phyloP scores from a whole-genome alignment of 2,797 vertebrate species.

The Acanthiza pusilla region DNA sequence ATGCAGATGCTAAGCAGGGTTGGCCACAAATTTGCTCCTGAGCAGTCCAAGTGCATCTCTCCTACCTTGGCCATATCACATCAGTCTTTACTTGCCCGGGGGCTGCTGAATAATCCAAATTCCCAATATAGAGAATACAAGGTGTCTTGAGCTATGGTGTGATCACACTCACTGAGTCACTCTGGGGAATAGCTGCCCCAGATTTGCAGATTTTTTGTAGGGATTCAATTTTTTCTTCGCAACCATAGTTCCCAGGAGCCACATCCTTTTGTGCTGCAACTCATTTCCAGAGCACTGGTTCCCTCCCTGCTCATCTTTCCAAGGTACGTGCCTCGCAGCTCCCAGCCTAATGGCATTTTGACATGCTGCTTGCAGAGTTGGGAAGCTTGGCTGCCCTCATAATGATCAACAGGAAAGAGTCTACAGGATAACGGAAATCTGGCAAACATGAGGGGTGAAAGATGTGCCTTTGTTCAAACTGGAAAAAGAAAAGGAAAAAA shows the following conservation, averaged over 20 bases:
- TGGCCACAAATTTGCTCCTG: not conserved
- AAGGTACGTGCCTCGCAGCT: not conserved
- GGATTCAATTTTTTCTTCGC: not conserved
- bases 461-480: not conserved
- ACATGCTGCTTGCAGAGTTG: not conserved
- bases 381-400: not conserved
- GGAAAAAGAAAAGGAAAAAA: not conserved
- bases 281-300: not conserved
- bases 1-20: not conserved
- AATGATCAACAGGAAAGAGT: not conserved
- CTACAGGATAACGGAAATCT: not conserved
- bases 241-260: not conserved
- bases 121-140: not conserved
- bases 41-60: not conserved
- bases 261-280: not conserved
- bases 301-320: not conserved
- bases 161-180: not conserved
- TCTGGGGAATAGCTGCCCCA: not conserved
- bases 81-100: not conserved
- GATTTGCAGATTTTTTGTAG: not conserved
- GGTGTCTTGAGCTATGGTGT: not conserved
- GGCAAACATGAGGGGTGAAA: constrained; percentile 12
- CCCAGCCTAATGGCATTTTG: not conserved
- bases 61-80: not conserved
- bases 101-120: constrained; percentile 24